phyloP scores from a whole-genome alignment of 2,113 vertebrate genomes.

The Maylandia zebra region DNA sequence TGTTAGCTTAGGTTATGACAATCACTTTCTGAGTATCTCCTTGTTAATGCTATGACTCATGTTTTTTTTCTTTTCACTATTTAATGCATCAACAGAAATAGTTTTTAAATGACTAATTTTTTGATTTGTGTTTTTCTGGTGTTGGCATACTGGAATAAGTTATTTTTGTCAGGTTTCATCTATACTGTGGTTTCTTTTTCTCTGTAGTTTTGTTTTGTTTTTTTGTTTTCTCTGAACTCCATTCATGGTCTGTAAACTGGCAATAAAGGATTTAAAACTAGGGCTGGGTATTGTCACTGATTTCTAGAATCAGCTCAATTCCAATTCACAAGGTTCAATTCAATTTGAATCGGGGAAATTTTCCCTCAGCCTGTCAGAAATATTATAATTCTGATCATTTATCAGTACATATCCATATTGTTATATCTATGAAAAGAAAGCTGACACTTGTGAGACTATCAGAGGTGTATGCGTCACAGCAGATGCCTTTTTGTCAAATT shows the following conservation, averaged over 20 bases:
- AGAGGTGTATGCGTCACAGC: not conserved
- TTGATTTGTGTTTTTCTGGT: not conserved
- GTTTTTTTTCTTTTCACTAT: no score
- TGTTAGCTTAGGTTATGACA: no score
- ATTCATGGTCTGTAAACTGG: not conserved
- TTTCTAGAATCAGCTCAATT: not conserved
- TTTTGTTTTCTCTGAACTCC: not conserved
- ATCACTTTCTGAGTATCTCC: no score
- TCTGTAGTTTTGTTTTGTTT: not conserved
- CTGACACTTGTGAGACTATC: not conserved
- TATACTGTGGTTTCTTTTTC: not conserved
- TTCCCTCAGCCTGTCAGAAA: not conserved
- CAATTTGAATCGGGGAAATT: fast-evolving
- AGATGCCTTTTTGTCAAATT: not conserved
- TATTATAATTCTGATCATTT: not conserved
- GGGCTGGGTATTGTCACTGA: not conserved
- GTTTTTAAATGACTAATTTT: no score
- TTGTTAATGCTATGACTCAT: no score
- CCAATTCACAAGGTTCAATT: fast-evolving
- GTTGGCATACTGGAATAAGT: not conserved
- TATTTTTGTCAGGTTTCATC: not conserved
- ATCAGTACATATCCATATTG: not conserved
- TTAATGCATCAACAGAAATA: no score
- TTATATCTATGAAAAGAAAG: not conserved
- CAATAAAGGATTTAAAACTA: not conserved